Percentiles rank a stretch among this genome's conserved stretches.
Conservation (phyloP, 1,140 invertebrate species). For the Ips nitidus region DNA sequence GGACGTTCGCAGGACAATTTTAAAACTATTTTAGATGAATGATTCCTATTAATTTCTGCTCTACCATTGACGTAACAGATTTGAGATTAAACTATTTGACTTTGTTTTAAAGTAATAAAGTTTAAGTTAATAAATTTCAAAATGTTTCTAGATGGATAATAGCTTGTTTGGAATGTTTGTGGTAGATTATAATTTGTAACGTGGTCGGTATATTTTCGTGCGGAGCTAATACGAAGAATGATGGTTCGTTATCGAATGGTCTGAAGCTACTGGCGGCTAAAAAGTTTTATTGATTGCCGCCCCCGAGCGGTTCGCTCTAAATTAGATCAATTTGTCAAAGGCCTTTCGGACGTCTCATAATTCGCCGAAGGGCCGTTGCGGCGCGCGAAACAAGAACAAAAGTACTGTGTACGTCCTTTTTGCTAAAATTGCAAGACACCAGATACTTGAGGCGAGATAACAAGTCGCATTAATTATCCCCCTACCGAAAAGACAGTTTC, state of each 20-base stretch:
- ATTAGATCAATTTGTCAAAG: conserved; percentile 46
- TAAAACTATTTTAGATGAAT: too few species aligned
- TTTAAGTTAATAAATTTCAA: too few species aligned
- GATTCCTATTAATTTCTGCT: too few species aligned
- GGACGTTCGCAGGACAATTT: too few species aligned
- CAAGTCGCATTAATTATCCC: conserved; percentile 35
- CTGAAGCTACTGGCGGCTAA: conserved; percentile 14
- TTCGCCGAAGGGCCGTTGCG: conserved; percentile 30
- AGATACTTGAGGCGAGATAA: conserved; percentile 35
- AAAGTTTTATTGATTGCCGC: conserved; percentile 39
- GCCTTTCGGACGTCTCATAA: conserved; percentile 42
- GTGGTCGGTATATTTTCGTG: too few species aligned
- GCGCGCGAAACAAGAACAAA: conserved; percentile 39
- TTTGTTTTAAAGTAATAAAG: too few species aligned
- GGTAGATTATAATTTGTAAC: too few species aligned
- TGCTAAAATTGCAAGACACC: conserved; percentile 39
- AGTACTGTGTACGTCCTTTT: conserved; percentile 37
- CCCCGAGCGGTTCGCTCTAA: conserved; percentile 36
- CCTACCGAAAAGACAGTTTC: conserved; percentile 18
- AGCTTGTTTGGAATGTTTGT: too few species aligned
- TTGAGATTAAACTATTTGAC: too few species aligned
- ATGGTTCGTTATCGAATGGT: background rate
- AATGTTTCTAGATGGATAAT: too few species aligned
- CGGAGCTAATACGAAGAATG: too few species aligned
- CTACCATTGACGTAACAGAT: too few species aligned